Conservation (phyloP, 2,113 vertebrate species). For the Psettodes erumei region DNA sequence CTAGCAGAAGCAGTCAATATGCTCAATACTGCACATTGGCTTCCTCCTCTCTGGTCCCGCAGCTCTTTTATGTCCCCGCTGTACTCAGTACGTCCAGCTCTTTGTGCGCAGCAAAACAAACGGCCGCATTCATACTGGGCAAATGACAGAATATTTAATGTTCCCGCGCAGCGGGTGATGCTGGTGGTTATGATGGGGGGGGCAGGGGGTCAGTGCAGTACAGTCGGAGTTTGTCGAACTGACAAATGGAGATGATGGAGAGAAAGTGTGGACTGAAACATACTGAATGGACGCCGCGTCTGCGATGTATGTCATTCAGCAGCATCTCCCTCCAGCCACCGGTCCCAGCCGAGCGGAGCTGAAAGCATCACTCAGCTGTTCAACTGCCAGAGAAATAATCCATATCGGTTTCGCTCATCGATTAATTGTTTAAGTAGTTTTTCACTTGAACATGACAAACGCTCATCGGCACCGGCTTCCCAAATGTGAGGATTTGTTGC, state of each 20-base stretch:
- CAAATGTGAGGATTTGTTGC: not conserved
- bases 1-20: constrained; percentile 77
- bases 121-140: not conserved
- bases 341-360: not conserved
- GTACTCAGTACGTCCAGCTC: not conserved
- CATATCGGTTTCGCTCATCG: not conserved
- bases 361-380: not conserved
- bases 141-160: not conserved
- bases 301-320: not conserved
- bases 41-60: constrained; percentile 5
- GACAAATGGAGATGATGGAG: no score
- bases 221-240: not conserved
- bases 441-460: not conserved
- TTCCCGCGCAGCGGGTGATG: not conserved
- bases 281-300: no score
- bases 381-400: not conserved
- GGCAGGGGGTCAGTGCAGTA: not conserved
- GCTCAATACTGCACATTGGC: constrained; percentile 51
- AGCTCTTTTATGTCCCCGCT: constrained; percentile 12
- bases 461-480: not conserved
- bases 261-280: no score
- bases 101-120: not conserved
- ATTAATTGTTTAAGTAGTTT: not conserved
- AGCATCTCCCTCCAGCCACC: not conserved
- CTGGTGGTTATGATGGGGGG: not conserved